Conservation (phyloP, 1,140 invertebrate genomes). For the Ceratoteleas bidentatus region DNA sequence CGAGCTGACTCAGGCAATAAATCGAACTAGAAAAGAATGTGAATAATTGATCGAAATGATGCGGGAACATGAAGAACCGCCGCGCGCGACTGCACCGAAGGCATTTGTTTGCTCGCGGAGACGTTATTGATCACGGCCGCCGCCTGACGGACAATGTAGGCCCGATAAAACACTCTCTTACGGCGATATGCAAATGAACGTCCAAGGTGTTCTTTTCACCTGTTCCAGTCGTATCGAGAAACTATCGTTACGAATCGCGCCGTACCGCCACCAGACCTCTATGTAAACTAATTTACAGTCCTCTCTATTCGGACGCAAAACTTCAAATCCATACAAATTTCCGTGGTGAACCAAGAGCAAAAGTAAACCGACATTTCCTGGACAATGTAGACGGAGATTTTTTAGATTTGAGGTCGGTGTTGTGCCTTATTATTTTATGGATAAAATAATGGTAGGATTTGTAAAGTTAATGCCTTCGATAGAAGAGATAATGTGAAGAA, state of each 20-base stretch:
- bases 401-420: no score
- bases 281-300: slow-evolving; percentile 27
- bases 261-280: slow-evolving; percentile 15
- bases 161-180: slow-evolving; percentile 32
- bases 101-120: background rate
- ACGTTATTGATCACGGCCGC: slow-evolving; percentile 24
- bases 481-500: no score
- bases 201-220: slow-evolving; percentile 53
- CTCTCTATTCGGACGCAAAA: slow-evolving; percentile 35
- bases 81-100: background rate
- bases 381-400: no score
- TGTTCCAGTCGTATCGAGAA: slow-evolving; percentile 50
- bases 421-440: no score
- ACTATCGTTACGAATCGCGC: slow-evolving; percentile 33
- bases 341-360: no score
- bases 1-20: background rate
- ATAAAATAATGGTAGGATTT: no score
- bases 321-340: no score
- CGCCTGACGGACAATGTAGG: slow-evolving; percentile 18
- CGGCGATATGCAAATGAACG: slow-evolving; percentile 44
- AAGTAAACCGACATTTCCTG: no score
- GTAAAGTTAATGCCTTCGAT: no score
- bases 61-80: background rate
- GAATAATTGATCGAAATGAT: slow-evolving; percentile 1
- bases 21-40: background rate